A percentile compares a stretch with the other conserved stretches of the same genome.
Conservation (phyloP, 2,797 vertebrate species). For the Urophycis tenuis region DNA sequence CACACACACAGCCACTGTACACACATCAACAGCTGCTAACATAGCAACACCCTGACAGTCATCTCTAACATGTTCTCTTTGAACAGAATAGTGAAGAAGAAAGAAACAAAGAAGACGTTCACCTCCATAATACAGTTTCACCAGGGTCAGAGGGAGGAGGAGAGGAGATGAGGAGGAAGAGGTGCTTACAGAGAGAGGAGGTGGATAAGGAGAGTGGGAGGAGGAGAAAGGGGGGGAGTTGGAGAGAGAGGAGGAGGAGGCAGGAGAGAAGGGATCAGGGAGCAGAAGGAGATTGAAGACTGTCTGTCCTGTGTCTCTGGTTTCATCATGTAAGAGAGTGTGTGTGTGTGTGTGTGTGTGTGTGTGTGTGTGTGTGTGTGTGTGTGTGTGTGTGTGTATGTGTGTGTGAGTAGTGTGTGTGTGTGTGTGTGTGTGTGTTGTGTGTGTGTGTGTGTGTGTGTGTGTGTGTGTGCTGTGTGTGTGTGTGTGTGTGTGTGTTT, state of each 20-base stretch:
- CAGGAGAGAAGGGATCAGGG: not conserved
- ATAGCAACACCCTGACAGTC: not conserved
- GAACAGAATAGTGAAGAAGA: not conserved
- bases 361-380: not conserved
- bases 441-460: too few species aligned
- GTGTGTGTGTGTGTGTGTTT: not conserved
- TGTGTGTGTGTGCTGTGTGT: not conserved
- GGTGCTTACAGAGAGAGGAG: too few species aligned
- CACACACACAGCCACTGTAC: not conserved
- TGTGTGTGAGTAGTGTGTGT: not conserved
- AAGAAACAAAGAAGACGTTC: too few species aligned
- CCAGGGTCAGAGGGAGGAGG: too few species aligned
- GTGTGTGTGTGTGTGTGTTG: too few species aligned
- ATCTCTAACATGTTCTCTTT: not conserved
- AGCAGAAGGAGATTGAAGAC: not conserved
- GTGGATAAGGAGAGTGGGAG: too few species aligned
- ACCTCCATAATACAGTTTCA: too few species aligned
- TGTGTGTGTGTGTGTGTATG: not conserved
- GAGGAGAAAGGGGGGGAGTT: too few species aligned
- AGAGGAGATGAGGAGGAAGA: too few species aligned
- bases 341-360: not conserved
- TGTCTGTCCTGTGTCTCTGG: conserved; percentile 3
- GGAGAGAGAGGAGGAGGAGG: not conserved
- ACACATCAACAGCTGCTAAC: not conserved
- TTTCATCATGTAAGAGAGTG: not conserved